These are phyloP conservation scores for Limnephilus rhombicus DNA, from an alignment of 2,888 invertebrate genomes.

Conservation along the genomic window DNA sequence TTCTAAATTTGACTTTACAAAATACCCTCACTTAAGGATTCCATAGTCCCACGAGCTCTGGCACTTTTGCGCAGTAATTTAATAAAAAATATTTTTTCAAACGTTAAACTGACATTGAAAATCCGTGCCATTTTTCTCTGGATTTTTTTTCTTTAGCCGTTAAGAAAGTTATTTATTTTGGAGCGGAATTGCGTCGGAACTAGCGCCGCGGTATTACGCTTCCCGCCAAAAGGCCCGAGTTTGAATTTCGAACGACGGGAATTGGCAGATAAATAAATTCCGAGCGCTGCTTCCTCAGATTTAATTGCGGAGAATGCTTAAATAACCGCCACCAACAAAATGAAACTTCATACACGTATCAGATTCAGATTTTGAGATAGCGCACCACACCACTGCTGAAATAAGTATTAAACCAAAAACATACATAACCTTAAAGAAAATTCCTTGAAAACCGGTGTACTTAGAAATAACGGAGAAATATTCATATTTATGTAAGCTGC, in stretches of 20 bases:
- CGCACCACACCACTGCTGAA: background rate
- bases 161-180: conserved; percentile 45
- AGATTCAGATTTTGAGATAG: background rate
- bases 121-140: background rate
- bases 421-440: background rate
- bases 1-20: too few species aligned
- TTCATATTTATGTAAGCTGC: background rate
- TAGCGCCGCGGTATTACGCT: conserved; percentile 37
- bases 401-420: background rate
- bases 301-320: background rate
- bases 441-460: background rate
- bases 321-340: background rate
- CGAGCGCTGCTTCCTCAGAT: conserved; percentile 1
- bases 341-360: background rate
- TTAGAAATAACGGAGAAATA: background rate
- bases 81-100: background rate
- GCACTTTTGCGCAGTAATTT: too few species aligned
- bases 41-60: too few species aligned
- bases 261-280: background rate
- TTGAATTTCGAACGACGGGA: conserved; percentile 37
- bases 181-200: conserved; percentile 42
- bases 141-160: conserved; percentile 11
- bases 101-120: background rate
- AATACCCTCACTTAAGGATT: too few species aligned
- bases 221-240: conserved; percentile 35